These are phyloP conservation scores for Sitophilus oryzae DNA, from an alignment of 1,140 invertebrate genomes.

Conservation along the genomic window DNA sequence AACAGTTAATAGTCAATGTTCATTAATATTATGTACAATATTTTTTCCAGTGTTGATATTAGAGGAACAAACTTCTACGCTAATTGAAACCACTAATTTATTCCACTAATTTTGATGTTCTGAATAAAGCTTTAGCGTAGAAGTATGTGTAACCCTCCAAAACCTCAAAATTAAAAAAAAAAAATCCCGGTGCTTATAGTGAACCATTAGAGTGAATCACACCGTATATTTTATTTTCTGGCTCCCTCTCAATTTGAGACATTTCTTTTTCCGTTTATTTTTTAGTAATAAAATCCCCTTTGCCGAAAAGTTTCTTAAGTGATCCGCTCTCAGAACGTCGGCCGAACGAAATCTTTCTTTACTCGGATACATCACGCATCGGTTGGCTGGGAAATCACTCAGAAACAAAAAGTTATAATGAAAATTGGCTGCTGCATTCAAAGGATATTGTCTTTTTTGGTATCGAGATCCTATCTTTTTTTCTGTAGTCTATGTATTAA, in stretches of 20 bases:
- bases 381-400: slow-evolving; percentile 14
- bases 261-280: slow-evolving; percentile 11
- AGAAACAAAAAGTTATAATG: slow-evolving; percentile 19
- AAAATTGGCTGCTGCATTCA: slow-evolving; percentile 15
- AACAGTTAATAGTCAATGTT: no score
- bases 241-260: slow-evolving; percentile 11
- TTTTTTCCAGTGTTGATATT: no score
- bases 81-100: no score
- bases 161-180: no score
- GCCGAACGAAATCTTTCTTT: slow-evolving; percentile 13
- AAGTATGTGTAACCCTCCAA: no score
- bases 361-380: slow-evolving; percentile 15
- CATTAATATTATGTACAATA: no score
- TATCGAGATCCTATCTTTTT: neutral
- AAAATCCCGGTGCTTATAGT: no score
- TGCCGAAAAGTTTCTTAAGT: slow-evolving; percentile 14
- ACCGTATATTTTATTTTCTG: slow-evolving; percentile 11
- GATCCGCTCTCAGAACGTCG: slow-evolving; percentile 12
- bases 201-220: no score
- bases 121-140: no score
- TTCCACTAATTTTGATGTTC: no score
- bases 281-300: slow-evolving; percentile 14
- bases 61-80: no score
- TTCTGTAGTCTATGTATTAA: no score
- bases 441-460: slow-evolving; percentile 12